A percentile compares a stretch with the other conserved stretches of the same genome.
phyloP scores from a whole-genome alignment of 1,140 invertebrate genomes.

The Tetramorium alpestre region DNA sequence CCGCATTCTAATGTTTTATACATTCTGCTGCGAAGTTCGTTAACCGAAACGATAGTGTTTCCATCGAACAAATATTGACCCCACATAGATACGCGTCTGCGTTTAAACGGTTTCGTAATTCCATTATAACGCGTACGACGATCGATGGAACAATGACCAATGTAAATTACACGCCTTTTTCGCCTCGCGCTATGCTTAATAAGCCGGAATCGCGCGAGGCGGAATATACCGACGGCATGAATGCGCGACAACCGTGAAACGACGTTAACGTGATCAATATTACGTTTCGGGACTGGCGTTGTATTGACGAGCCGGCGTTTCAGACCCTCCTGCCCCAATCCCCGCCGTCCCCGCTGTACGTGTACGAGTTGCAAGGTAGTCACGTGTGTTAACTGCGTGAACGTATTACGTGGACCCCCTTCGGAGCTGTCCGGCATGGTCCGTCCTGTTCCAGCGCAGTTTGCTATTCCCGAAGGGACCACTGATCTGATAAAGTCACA shows the following conservation, averaged over 20 bases:
- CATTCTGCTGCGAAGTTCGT: not conserved
- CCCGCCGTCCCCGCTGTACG: not conserved
- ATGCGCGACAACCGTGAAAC: slow-evolving; percentile 54
- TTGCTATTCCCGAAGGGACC: slow-evolving; percentile 44
- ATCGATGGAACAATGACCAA: slow-evolving; percentile 15
- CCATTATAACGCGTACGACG: not conserved
- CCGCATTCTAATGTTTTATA: not conserved
- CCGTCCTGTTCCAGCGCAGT: slow-evolving; percentile 50
- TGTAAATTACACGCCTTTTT: slow-evolving; percentile 38
- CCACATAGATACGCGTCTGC: not conserved
- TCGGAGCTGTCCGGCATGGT: slow-evolving; percentile 40
- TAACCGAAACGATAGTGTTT: slow-evolving; percentile 10
- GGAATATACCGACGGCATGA: not conserved
- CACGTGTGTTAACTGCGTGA: slow-evolving; percentile 43
- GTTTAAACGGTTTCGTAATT: slow-evolving; percentile 28
- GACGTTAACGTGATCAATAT: slow-evolving; percentile 60
- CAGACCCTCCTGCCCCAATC: not conserved
- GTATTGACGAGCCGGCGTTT: slow-evolving; percentile 54
- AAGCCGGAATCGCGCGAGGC: slow-evolving; percentile 47
- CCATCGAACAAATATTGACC: slow-evolving; percentile 19
- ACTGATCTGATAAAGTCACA: slow-evolving; percentile 60
- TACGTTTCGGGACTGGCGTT: slow-evolving; percentile 45
- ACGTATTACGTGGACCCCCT: slow-evolving; percentile 15
- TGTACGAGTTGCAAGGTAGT: slow-evolving; percentile 31
- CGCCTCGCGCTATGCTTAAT: slow-evolving; percentile 18